Evolutionary conservation across 2,113 vertebrate genomes (phyloP).

Genomic region (Gobiocypris rarus): DNA sequence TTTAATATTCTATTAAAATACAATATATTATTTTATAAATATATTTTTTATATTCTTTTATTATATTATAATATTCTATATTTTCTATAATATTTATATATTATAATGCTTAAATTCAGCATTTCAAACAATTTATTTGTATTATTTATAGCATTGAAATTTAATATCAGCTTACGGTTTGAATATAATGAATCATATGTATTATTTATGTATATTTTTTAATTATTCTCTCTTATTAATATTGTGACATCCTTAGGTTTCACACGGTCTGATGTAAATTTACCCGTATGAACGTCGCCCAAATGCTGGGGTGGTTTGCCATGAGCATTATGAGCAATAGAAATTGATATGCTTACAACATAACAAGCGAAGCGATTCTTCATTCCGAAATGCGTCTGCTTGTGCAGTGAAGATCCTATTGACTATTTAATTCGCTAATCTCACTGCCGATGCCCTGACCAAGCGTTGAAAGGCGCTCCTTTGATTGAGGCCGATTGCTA

Average conservation of each 20-base stretch:
- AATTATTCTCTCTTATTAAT: background rate
- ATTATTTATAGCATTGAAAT: too few species aligned
- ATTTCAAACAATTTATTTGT: background rate
- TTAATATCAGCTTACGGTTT: too few species aligned
- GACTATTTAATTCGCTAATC: constrained; percentile 44
- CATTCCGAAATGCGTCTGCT: constrained; percentile 15
- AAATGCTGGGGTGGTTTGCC: background rate
- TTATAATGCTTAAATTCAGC: background rate
- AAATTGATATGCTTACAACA: constrained; percentile 19
- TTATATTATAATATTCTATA: background rate
- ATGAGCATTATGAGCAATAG: background rate
- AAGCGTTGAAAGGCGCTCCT: constrained; percentile 9
- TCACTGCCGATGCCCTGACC: constrained; percentile 30
- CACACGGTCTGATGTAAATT: background rate
- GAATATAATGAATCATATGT: background rate
- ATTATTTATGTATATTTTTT: background rate
- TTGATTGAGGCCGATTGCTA: constrained; percentile 41
- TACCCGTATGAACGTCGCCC: background rate
- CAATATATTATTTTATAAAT: background rate
- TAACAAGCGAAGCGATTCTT: constrained; percentile 1
- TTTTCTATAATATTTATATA: too few species aligned
- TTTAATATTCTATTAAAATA: background rate
- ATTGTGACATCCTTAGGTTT: background rate
- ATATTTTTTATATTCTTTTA: background rate
- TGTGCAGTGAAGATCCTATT: constrained; percentile 19